phyloP scores from a whole-genome alignment of 2,888 invertebrate species.

The Hypomecis atomaria region DNA sequence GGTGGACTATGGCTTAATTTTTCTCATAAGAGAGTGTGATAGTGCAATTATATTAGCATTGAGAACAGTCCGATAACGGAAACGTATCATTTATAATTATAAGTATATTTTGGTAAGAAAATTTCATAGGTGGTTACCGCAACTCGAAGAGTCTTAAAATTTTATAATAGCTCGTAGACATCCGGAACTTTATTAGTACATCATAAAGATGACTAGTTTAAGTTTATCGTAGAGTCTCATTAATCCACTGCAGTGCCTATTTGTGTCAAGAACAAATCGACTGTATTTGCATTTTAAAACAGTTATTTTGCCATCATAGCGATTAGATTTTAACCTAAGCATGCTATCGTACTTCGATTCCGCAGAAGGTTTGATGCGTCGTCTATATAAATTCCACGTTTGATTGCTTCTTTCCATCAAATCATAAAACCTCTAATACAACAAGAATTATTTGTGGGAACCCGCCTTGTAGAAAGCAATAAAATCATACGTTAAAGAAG shows the following conservation, averaged over 20 bases:
- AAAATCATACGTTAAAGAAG: too few relatives aligned
- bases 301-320: constrained; percentile 40
- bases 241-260: constrained; percentile 51
- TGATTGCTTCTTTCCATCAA: constrained; percentile 12
- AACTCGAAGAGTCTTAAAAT: neutral
- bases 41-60: too few relatives aligned
- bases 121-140: too few relatives aligned
- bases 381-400: constrained; percentile 1
- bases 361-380: neutral
- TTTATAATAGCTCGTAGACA: constrained; percentile 1
- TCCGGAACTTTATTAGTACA: constrained; percentile 10
- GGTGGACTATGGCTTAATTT: too few relatives aligned
- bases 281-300: constrained; percentile 59
- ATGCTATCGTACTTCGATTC: constrained; percentile 20
- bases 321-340: constrained; percentile 40
- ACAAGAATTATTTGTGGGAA: neutral
- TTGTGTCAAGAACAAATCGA: constrained; percentile 59
- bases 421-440: constrained; percentile 2
- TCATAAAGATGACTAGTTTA: constrained; percentile 14
- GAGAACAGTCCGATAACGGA: too few relatives aligned
- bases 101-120: too few relatives aligned
- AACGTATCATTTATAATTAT: too few relatives aligned
- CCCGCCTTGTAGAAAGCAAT: too few relatives aligned
- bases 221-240: constrained; percentile 41
- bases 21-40: too few relatives aligned